These are phyloP conservation scores for Tupaia chinensis DNA, from an alignment of 2,113 vertebrate genomes.

Conservation along the genomic window DNA sequence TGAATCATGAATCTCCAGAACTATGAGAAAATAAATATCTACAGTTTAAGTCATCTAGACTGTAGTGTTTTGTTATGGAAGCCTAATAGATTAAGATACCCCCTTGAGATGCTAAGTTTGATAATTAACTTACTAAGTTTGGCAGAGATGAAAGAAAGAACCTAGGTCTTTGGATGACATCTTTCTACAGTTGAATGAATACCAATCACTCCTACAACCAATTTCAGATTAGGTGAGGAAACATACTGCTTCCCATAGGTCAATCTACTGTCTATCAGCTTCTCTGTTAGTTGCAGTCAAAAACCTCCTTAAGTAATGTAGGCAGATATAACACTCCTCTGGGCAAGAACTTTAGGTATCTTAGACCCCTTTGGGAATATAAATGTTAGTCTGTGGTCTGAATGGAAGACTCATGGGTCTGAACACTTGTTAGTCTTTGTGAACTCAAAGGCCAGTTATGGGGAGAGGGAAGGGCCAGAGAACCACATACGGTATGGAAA, in stretches of 20 bases:
- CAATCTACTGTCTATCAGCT: too few species aligned
- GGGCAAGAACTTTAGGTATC: neutral
- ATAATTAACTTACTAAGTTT: neutral
- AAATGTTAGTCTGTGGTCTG: neutral
- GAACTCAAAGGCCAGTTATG: neutral
- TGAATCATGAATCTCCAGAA: too few species aligned
- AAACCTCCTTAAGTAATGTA: neutral
- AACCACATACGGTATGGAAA: too few species aligned
- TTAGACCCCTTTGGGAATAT: neutral
- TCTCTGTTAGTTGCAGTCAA: neutral
- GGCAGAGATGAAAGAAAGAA: neutral
- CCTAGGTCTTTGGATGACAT: neutral
- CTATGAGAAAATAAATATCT: neutral
- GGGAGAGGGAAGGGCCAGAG: neutral
- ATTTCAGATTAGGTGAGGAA: neutral
- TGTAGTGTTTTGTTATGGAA: too few species aligned
- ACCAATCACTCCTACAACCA: neutral
- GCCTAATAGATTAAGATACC: accelerated
- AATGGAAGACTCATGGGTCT: neutral
- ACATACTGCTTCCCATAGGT: neutral
- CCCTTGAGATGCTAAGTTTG: neutral
- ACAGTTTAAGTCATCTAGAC: neutral
- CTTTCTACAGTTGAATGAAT: neutral
- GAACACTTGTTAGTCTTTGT: neutral
- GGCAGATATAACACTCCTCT: neutral